Evolutionary conservation across 2,113 vertebrate species (phyloP).

Genomic region (Oncorhynchus masou): DNA sequence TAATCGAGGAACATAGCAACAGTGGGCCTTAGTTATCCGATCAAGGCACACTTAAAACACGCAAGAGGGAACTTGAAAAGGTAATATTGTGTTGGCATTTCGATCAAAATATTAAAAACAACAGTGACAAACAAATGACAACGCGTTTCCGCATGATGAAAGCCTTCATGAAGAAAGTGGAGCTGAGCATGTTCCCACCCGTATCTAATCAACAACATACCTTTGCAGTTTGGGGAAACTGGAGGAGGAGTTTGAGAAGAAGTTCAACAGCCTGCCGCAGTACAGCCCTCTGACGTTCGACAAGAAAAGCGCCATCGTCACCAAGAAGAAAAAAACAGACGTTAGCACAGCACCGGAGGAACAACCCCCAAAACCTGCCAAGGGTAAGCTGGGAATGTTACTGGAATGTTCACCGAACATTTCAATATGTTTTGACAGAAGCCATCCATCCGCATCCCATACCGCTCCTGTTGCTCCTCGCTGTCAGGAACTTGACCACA

Average conservation of each 20-base stretch:
- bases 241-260: conserved; percentile 98
- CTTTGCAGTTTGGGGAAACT: conserved; percentile 85
- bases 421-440: conserved; percentile 25
- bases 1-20: too few species aligned
- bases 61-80: too few species aligned
- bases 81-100: too few species aligned
- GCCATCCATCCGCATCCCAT: conserved; percentile 4
- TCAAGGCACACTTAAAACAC: too few species aligned
- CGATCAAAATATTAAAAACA: too few species aligned
- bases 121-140: too few species aligned
- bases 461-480: background rate
- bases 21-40: too few species aligned
- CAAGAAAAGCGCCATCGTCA: conserved; percentile 83
- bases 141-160: too few species aligned
- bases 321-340: conserved; percentile 88
- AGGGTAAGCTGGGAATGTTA: conserved; percentile 61
- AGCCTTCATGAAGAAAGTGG: too few species aligned
- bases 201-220: too few species aligned
- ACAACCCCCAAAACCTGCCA: conserved; percentile 79
- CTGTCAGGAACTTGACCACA: conserved; percentile 11
- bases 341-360: conserved; percentile 74
- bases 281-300: conserved; percentile 95
- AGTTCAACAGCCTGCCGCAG: conserved; percentile 98
- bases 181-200: background rate
- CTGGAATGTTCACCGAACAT: conserved; percentile 21